phyloP scores from a whole-genome alignment of 2,797 vertebrate species.

The Babyrousa celebensis region DNA sequence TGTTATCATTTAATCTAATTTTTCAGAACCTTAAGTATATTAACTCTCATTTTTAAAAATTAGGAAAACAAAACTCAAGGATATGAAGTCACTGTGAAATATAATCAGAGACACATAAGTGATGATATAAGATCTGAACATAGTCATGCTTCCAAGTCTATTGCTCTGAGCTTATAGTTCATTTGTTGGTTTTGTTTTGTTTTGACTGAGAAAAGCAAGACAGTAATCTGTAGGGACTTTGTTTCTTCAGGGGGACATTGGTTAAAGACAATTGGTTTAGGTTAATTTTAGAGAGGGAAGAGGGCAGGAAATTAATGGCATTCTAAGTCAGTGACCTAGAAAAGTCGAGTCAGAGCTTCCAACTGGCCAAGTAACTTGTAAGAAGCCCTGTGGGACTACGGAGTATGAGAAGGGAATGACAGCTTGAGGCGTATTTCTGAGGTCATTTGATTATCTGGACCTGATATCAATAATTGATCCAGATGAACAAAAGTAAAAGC shows the following conservation, averaged over 20 bases:
- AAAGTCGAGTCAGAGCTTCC: not conserved
- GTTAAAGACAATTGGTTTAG: not conserved
- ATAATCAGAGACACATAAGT: not conserved
- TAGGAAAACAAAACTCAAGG: not conserved
- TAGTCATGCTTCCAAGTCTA: not conserved
- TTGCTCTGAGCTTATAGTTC: not conserved
- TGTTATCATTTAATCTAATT: not conserved
- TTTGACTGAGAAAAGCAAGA: not conserved
- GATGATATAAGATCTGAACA: not conserved
- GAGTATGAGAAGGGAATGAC: not conserved
- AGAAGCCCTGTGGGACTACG: not conserved
- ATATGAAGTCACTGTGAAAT: not conserved
- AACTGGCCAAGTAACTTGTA: not conserved
- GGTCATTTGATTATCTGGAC: not conserved
- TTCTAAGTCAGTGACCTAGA: not conserved
- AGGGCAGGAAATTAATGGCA: not conserved
- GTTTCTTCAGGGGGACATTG: not conserved
- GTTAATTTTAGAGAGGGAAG: not conserved
- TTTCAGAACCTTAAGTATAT: constrained; percentile 19
- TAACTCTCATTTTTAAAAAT: not conserved
- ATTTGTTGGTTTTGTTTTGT: not conserved
- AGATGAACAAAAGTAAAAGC: not conserved
- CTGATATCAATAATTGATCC: not conserved
- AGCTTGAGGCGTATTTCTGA: not conserved
- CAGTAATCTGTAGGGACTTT: not conserved